Evolutionary conservation across 2,797 vertebrate species (phyloP).

Genomic region (Megalops cyprinoides): DNA sequence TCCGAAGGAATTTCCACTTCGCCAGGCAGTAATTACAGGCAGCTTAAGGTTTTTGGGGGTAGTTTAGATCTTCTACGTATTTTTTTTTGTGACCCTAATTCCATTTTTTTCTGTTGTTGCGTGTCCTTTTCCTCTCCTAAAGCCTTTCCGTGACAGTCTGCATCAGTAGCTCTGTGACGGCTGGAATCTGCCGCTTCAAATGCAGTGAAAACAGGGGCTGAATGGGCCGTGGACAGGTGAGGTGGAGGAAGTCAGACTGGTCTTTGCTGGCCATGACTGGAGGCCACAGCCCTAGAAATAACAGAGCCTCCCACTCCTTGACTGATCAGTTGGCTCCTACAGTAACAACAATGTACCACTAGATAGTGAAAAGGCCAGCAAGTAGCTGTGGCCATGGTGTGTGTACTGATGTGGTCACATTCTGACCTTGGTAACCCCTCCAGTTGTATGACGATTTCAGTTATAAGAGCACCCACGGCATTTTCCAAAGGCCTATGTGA

Average conservation of each 20-base stretch:
- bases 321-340: neutral
- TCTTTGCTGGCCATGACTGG: too few relatives aligned
- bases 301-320: neutral
- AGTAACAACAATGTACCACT: neutral
- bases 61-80: slow-evolving; percentile 1
- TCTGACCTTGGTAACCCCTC: too few relatives aligned
- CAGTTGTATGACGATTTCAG: too few relatives aligned
- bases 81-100: slow-evolving; percentile 34
- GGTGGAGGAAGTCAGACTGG: neutral
- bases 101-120: slow-evolving; percentile 17
- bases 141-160: neutral
- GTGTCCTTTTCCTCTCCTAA: neutral
- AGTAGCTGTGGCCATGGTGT: neutral
- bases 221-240: neutral
- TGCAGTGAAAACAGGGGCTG: neutral
- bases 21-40: slow-evolving; percentile 45
- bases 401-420: too few relatives aligned
- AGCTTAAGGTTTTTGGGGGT: slow-evolving; percentile 35
- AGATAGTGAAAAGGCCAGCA: neutral
- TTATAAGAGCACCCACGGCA: too few relatives aligned
- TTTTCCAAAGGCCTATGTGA: too few relatives aligned
- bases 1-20: slow-evolving; percentile 40
- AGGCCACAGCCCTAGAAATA: neutral
- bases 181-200: slow-evolving; percentile 26
- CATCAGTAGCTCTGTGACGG: slow-evolving; percentile 13